Evolutionary conservation across 1,140 invertebrate genomes (phyloP), one percentile per base, ranked within the genome.

Genomic region (Polypedilum pembai): DNA sequence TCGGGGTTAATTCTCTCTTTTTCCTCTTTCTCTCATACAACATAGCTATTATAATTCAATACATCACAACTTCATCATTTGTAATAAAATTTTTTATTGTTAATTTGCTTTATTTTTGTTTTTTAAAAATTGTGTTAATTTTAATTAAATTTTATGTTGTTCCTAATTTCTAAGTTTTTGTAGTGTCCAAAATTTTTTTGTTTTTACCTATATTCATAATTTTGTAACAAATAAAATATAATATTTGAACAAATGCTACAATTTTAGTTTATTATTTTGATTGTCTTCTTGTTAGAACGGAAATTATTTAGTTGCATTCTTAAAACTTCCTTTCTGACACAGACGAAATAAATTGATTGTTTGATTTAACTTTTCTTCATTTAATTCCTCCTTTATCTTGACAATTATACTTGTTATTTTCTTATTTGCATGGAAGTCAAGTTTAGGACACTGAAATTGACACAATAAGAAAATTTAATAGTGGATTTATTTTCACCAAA

Each of bases 51-150:
- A 12, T 56, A 4, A 56, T n/a, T 56, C 45, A n/a, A 56, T n/a
- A 56, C 45, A 56, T 56, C 12, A 56, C 45, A 56, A n/a, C 15
- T n/a, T 56, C 45, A 56, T 56, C n/a, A 56, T 45, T 45, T 45
- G 41, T 45, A 56, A n/a, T 15, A n/a, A 56, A 12, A n/a, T 15
- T 45, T 45, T 41, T 41, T 41, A n/a, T 15, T 56, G 45, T 56
- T 56, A 56, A 56, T 45, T 12, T 3, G 45, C 45, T 56, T 56
- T 33, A 33, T n/a, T 45, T 45, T 45, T 45, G 45, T 56, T n/a
- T 56, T 56, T 45, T 56, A 56, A 56, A 56, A 56, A 56, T 56
- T 56, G 12, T n/a, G n/a, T 56, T 56, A 56, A 56, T 45, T 45
- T 41, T 45, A 45, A 45, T n/a, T 8, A 56, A 56, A 56, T 56